A percentile compares a stretch with the other conserved stretches of the same genome.
Evolutionary conservation across 2,113 vertebrate species (phyloP).

Genomic region (Dunckerocampus dactyliophorus): DNA sequence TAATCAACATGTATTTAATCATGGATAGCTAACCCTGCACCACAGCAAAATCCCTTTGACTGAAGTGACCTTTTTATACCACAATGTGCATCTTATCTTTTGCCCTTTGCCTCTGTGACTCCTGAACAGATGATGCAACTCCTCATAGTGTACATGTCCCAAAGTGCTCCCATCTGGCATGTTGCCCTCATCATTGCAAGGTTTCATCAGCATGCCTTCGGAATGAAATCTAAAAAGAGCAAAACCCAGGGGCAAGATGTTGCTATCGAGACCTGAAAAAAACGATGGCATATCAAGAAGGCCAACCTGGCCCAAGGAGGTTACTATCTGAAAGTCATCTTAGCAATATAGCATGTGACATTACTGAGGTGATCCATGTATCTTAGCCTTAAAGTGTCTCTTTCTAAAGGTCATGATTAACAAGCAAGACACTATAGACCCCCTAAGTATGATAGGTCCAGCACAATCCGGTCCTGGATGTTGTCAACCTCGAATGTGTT

Average conservation of each 20-base stretch:
- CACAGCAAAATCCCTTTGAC: conserved; percentile 14
- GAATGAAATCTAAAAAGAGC: conserved; percentile 71
- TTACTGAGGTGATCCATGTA: conserved; percentile 70
- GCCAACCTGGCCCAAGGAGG: conserved; percentile 71
- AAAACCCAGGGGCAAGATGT: conserved; percentile 71
- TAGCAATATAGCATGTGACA: conserved; percentile 77
- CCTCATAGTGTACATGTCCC: conserved; percentile 36
- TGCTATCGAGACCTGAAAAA: conserved; percentile 78
- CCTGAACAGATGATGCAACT: conserved; percentile 39
- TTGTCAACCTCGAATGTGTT: no score
- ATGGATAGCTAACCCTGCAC: conserved; percentile 5
- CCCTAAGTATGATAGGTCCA: not conserved
- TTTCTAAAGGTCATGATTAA: conserved; percentile 82
- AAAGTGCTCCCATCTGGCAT: conserved; percentile 62
- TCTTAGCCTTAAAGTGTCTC: conserved; percentile 74
- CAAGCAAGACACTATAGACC: conserved; percentile 44
- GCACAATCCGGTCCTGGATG: not conserved
- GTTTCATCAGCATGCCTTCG: conserved; percentile 57
- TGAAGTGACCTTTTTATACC: conserved; percentile 44
- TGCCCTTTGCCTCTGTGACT: conserved; percentile 42
- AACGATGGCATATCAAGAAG: conserved; percentile 74
- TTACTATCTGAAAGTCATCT: conserved; percentile 80
- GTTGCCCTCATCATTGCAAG: conserved; percentile 63
- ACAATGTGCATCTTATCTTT: conserved; percentile 32
- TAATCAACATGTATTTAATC: not conserved